Percentiles rank a stretch among this genome's conserved stretches.
phyloP scores from a whole-genome alignment of 2,888 invertebrate genomes.

The Dexiosoma caninum region DNA sequence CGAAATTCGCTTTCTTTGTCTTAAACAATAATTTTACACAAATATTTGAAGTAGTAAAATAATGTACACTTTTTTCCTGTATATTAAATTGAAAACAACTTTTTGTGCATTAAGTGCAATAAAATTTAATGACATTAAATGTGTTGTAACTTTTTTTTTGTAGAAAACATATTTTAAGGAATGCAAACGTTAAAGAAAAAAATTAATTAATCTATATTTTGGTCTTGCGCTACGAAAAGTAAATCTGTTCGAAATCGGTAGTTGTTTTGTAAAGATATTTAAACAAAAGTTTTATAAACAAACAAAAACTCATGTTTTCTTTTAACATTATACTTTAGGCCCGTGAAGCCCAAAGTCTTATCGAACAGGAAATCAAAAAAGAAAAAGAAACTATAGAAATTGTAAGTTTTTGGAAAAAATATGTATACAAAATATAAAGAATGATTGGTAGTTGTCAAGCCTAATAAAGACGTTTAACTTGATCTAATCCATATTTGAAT shows the following conservation, averaged over 20 bases:
- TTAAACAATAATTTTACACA: neutral
- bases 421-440: conserved; percentile 3
- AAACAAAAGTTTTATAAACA: conserved; percentile 4
- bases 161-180: conserved; percentile 43
- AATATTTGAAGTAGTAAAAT: neutral
- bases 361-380: conserved; percentile 74
- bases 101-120: conserved; percentile 76
- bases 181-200: conserved; percentile 26
- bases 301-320: conserved; percentile 61
- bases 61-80: conserved; percentile 72
- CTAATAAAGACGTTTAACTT: conserved; percentile 10
- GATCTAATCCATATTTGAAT: neutral
- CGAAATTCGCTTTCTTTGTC: neutral
- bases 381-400: conserved; percentile 73
- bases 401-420: conserved; percentile 69
- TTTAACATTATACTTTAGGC: conserved; percentile 71
- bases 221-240: conserved; percentile 10
- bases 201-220: conserved; percentile 10
- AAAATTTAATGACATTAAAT: conserved; percentile 12
- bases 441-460: conserved; percentile 4
- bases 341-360: conserved; percentile 73
- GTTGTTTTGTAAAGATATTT: conserved; percentile 55
- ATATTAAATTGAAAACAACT: conserved; percentile 77
- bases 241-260: conserved; percentile 61
- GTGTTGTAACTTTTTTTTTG: neutral